A percentile compares a stretch with the other conserved stretches of the same genome.
Conservation (phyloP, 2,113 vertebrate genomes). For the Gobiocypris rarus region DNA sequence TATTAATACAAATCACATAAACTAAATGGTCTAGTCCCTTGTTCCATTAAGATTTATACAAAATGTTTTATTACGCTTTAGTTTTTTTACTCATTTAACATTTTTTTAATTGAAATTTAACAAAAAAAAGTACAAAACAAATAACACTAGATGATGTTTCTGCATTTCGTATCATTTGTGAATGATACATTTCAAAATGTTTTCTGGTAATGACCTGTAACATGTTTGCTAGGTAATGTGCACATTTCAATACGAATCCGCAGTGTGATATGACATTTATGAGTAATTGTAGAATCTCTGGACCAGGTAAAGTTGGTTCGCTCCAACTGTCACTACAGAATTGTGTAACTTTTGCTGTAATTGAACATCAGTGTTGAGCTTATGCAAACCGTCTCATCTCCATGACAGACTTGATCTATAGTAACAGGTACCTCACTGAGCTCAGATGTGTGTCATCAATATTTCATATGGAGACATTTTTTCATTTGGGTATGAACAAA, state of each 20-base stretch:
- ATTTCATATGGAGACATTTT: slow-evolving; percentile 33
- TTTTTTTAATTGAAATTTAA: not conserved
- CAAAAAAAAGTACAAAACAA: not conserved
- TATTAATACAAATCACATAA: too few species aligned
- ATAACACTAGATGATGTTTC: not conserved
- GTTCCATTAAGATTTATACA: too few species aligned
- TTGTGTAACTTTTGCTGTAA: slow-evolving; percentile 30
- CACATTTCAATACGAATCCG: not conserved
- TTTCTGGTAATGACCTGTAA: slow-evolving; percentile 28
- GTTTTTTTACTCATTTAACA: too few species aligned
- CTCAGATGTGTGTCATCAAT: slow-evolving; percentile 43
- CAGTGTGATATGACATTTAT: slow-evolving; percentile 3
- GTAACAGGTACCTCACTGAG: slow-evolving; percentile 32
- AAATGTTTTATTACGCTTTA: too few species aligned
- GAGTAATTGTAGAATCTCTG: not conserved
- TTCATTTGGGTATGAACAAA: slow-evolving; percentile 49
- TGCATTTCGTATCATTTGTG: not conserved
- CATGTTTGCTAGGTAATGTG: not conserved
- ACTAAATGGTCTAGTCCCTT: too few species aligned
- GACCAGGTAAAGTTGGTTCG: not conserved
- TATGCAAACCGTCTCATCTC: slow-evolving; percentile 27
- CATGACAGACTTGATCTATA: slow-evolving; percentile 35
- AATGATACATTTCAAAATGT: not conserved
- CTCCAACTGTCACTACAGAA: not conserved
- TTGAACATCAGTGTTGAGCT: slow-evolving; percentile 17